Percentiles rank a stretch among this genome's conserved stretches.
phyloP scores from a whole-genome alignment of 2,888 invertebrate species.

The Drosophila kuntzei region DNA sequence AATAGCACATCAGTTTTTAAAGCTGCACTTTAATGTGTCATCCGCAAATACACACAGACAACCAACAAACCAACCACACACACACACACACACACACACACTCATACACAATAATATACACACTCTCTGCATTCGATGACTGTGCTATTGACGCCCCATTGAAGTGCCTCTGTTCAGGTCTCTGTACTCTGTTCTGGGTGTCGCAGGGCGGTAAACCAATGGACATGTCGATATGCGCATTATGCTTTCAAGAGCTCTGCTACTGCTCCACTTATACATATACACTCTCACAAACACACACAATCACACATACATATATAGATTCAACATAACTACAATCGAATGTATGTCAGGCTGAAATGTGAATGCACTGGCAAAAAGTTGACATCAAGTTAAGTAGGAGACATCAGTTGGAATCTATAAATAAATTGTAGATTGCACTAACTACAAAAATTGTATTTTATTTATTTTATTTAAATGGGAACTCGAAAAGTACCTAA shows the following conservation, averaged over 20 bases:
- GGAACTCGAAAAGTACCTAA: too few relatives aligned
- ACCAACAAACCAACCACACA: too few relatives aligned
- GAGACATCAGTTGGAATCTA: neutral
- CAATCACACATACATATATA: neutral
- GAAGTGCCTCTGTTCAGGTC: constrained; percentile 22
- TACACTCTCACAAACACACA: neutral
- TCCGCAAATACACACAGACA: constrained; percentile 1
- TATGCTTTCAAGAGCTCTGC: constrained; percentile 55
- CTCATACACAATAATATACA: neutral
- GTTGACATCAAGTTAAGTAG: neutral
- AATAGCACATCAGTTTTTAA: constrained; percentile 26
- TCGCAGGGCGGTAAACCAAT: constrained; percentile 22
- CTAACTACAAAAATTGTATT: too few relatives aligned
- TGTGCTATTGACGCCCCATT: constrained; percentile 38
- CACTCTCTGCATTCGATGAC: neutral
- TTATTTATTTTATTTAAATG: too few relatives aligned
- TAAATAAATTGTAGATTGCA: neutral
- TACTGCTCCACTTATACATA: constrained; percentile 39
- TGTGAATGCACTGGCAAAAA: constrained; percentile 23
- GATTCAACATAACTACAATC: constrained; percentile 1
- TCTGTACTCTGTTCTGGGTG: constrained; percentile 14
- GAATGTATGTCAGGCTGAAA: constrained; percentile 12
- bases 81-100: neutral
- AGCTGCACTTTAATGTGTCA: constrained; percentile 59
- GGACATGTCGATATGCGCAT: constrained; percentile 62